Evolutionary conservation across 2,888 invertebrate genomes (phyloP), one percentile per base, ranked within the genome.

Genomic region (Andrena camellia): DNA sequence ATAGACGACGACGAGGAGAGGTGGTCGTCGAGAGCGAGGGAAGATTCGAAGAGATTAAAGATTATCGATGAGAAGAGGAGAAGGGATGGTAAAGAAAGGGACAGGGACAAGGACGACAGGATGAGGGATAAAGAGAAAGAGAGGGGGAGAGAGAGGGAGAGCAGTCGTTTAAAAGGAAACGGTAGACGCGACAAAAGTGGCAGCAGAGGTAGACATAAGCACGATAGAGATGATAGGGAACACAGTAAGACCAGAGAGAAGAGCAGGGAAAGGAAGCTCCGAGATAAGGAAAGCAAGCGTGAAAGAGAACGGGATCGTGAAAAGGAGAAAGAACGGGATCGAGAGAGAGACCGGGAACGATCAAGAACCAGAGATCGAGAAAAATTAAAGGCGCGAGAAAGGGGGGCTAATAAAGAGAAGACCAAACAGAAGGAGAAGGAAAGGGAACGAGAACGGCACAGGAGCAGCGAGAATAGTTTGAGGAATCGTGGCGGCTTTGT

Each of bases 241-340:
- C 91, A 86, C 42, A 92, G 90, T 72, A 92, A 88, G 71, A 89
- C 88, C 20, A 87, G 90, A 20, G 92, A 92, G 29, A 91, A 84
- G 67, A 93, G 92, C 31, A 91, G 87, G 23, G 93, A 93, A 8
- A 87, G 92, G 10, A 88, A 90, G 35, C 87, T 88, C 0, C 90
- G 88, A 23, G 91, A 91, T 26, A 92, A 90, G 74, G 92, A 92
- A 23, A 86, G 91, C 4, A 90, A 91, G 31, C 83, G 88, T 4
- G 90, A 92, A 3, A 90, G 91, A 60, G 89, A 89, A 52, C 90
- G 86, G 50, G 89, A 84, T 71, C 86, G 82, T 31, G 89, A 89
- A 35, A 83, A 91, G 59, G 90, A 89, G 42, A 90, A 86, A 31
- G 89, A 85, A 74, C 87, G 84, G 35, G 88, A 89, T 17, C 60